A percentile compares a stretch with the other conserved stretches of the same genome.
phyloP scores from a whole-genome alignment of 2,113 vertebrate genomes.

The Pterocles gutturalis region DNA sequence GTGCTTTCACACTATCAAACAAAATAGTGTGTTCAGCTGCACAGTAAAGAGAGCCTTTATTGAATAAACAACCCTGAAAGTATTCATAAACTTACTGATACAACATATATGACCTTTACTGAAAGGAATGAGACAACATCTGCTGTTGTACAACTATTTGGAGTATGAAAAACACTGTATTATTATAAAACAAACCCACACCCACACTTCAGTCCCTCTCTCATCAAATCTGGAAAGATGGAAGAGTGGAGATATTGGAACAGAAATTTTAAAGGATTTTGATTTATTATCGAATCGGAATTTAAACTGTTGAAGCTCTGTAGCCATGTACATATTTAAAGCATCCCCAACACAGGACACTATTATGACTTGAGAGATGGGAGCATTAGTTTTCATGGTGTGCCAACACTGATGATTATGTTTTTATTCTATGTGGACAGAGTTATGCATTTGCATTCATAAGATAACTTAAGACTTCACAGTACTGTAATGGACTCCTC shows the following conservation, averaged over 20 bases:
- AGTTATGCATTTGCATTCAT: background rate
- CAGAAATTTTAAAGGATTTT: background rate
- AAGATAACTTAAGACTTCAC: background rate
- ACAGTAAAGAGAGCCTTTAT: background rate
- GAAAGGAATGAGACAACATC: constrained; percentile 61
- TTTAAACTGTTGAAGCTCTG: background rate
- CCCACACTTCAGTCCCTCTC: background rate
- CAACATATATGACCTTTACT: constrained; percentile 57
- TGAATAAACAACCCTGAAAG: constrained; percentile 47
- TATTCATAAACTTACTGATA: constrained; percentile 57
- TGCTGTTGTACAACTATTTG: constrained; percentile 30
- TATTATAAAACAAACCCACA: constrained; percentile 2
- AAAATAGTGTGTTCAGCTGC: background rate
- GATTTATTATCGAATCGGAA: background rate
- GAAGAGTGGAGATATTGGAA: background rate
- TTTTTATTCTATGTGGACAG: background rate
- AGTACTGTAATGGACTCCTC: background rate
- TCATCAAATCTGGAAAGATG: background rate
- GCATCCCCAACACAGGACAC: background rate
- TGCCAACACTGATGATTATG: background rate
- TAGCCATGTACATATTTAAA: background rate
- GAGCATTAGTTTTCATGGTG: background rate
- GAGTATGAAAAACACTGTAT: background rate
- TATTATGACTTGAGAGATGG: rapidly evolving
- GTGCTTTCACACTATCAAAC: background rate